phyloP scores from a whole-genome alignment of 1,140 invertebrate genomes.

The Drosophila sp. region DNA sequence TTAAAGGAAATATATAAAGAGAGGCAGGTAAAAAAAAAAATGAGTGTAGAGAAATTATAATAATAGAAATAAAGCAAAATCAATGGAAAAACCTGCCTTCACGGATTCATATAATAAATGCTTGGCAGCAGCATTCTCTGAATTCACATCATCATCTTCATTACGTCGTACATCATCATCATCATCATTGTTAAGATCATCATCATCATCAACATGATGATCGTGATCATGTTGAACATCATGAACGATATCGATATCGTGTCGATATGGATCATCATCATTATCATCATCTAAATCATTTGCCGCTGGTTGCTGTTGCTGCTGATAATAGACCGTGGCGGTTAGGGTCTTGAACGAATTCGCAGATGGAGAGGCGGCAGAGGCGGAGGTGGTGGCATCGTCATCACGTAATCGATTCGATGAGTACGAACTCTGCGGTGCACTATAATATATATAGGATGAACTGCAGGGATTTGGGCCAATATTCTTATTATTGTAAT shows the following conservation, averaged over 20 bases:
- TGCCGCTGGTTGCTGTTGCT: constrained; percentile 47
- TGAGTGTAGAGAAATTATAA: constrained; percentile 43
- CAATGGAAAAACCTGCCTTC: constrained; percentile 72
- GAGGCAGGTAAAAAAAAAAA: constrained; percentile 22
- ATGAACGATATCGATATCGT: too few species aligned
- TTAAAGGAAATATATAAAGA: constrained; percentile 41
- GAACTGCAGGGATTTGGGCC: constrained; percentile 30
- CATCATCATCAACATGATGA: background rate
- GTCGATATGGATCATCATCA: background rate
- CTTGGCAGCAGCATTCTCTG: constrained; percentile 55
- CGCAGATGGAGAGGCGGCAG: constrained; percentile 2
- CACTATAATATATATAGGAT: constrained; percentile 60
- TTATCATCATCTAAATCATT: background rate
- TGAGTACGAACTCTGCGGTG: constrained; percentile 71
- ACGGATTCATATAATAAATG: constrained; percentile 56
- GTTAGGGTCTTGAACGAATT: constrained; percentile 59
- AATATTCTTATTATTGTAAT: constrained; percentile 16
- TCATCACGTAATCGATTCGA: constrained; percentile 67
- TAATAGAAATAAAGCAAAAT: constrained; percentile 37
- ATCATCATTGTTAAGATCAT: background rate
- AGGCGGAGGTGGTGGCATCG: constrained; percentile 11
- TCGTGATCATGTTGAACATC: background rate
- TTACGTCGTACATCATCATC: background rate
- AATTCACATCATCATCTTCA: constrained; percentile 13
- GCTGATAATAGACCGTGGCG: constrained; percentile 71